Conservation (phyloP, 2,888 invertebrate genomes). For the Lamproptera curius region DNA sequence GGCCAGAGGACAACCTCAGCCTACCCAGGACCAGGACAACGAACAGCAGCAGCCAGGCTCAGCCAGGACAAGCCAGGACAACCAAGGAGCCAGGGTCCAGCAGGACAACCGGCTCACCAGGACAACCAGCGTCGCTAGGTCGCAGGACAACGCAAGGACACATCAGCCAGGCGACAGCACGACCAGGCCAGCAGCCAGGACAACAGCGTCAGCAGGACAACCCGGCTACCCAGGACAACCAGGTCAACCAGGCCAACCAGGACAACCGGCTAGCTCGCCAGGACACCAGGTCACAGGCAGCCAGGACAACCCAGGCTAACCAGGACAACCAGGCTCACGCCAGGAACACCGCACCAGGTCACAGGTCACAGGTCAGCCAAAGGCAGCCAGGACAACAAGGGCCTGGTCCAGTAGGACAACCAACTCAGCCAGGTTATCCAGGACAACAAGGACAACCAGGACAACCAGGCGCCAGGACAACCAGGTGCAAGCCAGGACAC, state of each 20-base stretch:
- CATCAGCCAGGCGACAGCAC: conserved; percentile 25
- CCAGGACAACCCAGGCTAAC: conserved; percentile 31
- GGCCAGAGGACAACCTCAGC: conserved; percentile 37
- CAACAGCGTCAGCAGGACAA: not conserved
- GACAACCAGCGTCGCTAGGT: not conserved
- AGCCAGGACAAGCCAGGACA: too few relatives aligned
- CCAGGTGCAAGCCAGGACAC: conserved; percentile 53
- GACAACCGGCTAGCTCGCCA: conserved; percentile 28
- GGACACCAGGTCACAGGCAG: too few relatives aligned
- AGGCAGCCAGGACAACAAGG: conserved; percentile 21
- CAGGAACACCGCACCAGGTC: conserved; percentile 36
- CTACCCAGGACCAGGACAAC: conserved; percentile 11
- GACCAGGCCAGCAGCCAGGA: conserved; percentile 33
- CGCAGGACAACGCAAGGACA: not conserved
- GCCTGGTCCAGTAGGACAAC: conserved; percentile 18
- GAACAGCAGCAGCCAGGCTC: conserved; percentile 36
- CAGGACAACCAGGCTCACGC: conserved; percentile 44
- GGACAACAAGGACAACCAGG: conserved; percentile 23
- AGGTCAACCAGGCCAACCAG: not conserved
- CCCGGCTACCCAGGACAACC: conserved; percentile 26
- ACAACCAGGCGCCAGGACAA: conserved; percentile 29
- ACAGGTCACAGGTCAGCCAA: conserved; percentile 29
- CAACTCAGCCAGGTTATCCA: conserved; percentile 25
- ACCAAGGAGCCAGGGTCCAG: too few relatives aligned
- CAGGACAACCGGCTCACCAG: too few relatives aligned